Conservation (phyloP, 2,888 invertebrate species). For the Nomada goodeniana region DNA sequence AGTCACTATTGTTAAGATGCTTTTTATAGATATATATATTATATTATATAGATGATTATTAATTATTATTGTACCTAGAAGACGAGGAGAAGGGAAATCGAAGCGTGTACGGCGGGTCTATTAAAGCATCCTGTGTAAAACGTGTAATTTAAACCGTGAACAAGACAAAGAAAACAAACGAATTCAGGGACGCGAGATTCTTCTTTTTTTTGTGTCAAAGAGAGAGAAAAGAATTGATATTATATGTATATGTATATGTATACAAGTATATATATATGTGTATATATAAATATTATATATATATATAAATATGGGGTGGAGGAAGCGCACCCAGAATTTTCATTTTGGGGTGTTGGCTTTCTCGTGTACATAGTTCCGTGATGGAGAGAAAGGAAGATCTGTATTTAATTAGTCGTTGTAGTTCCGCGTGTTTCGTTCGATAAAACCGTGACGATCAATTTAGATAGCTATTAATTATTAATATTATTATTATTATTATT, state of each 20-base stretch:
- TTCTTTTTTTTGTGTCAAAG: slow-evolving; percentile 33
- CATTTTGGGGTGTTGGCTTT: slow-evolving; percentile 22
- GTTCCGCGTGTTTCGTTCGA: slow-evolving; percentile 55
- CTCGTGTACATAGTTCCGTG: slow-evolving; percentile 63
- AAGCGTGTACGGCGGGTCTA: slow-evolving; percentile 22
- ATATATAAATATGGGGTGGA: slow-evolving; percentile 53
- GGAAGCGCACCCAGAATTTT: slow-evolving; percentile 8
- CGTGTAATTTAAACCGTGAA: slow-evolving; percentile 58
- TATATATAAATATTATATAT: slow-evolving; percentile 52
- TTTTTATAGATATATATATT: slow-evolving; percentile 70
- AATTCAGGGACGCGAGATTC: slow-evolving; percentile 70
- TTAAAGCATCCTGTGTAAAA: slow-evolving; percentile 28
- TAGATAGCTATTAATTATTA: slow-evolving; percentile 44
- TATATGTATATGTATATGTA: slow-evolving; percentile 55
- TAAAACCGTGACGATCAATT: slow-evolving; percentile 25
- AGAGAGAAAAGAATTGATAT: slow-evolving; percentile 53
- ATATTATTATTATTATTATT: slow-evolving; percentile 20
- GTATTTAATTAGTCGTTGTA: slow-evolving; percentile 61
- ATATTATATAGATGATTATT: slow-evolving; percentile 61
- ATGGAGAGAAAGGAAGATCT: slow-evolving; percentile 13
- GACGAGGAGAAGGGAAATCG: slow-evolving; percentile 32
- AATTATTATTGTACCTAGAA: slow-evolving; percentile 58
- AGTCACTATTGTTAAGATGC: slow-evolving; percentile 77
- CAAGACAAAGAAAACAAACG: slow-evolving; percentile 58
- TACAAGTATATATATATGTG: slow-evolving; percentile 49